Evolutionary conservation across 2,888 invertebrate genomes (phyloP), one percentile per base, ranked within the genome.

Genomic region (Alsophila aescularia): DNA sequence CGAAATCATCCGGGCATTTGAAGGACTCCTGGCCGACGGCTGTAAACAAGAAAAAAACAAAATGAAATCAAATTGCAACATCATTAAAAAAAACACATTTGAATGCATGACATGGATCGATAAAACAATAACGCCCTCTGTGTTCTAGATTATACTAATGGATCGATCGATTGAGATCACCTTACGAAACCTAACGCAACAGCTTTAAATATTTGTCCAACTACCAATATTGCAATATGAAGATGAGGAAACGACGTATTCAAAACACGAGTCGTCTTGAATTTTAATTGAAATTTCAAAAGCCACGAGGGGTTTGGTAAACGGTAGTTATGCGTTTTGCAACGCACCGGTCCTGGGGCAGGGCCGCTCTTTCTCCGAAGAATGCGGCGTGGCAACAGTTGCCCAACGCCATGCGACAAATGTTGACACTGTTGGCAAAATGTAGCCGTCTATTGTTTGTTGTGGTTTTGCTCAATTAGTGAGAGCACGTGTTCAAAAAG

Each of bases 1-100:
- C 98, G 82, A 96, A 97, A 84, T 97, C 97, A 79, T 98, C 97
- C 27, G 98, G 98, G 79, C 98, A 98, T 93, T 97, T 97, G 94
- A 98, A 98, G 78, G 92, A 93, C 68, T 96, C 96, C 87, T 97
- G 97, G 69, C 94, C 96, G 77, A 93, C 92, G 76, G 93, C 95
- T 96, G 92, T 31, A 90, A 92, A 73, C 65, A 75, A n/a, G n/a
- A n/a, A 2, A 72, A 64, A 62, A 3, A 47, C 2, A 10, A 8
- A 6, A 47, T 67, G 45, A 51, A 34, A 48, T 10, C 12, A 16
- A 29, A 2, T 16, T 32, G 9, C 14, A 40, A 9, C 14, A 32
- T 31, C 1, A 18, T 31, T 31, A 7, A 27, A 13, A 13, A 24
- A 27, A 32, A 18, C 18, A 14, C 8, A 6, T 43, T 2, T 45